Percentiles rank a stretch among this genome's conserved stretches.
Evolutionary conservation across 1,140 invertebrate species (phyloP).

Genomic region (Colletes latitarsis): DNA sequence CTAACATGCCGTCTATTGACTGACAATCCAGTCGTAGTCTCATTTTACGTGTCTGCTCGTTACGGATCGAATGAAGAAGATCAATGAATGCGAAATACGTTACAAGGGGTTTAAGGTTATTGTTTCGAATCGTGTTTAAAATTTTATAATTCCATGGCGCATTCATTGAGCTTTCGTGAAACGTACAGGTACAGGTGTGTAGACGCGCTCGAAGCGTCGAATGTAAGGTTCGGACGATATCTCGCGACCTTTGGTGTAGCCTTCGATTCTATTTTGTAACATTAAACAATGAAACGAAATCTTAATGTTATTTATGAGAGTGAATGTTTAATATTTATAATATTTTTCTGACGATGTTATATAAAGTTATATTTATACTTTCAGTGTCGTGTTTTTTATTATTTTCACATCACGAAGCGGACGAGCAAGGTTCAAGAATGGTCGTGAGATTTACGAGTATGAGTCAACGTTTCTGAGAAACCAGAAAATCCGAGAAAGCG

Average conservation of each 20-base stretch:
- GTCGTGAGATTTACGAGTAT: background rate
- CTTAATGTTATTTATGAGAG: conserved; percentile 62
- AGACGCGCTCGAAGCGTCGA: background rate
- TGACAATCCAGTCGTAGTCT: background rate
- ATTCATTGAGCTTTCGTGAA: conserved; percentile 22
- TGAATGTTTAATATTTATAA: conserved; percentile 70
- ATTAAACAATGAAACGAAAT: conserved; percentile 35
- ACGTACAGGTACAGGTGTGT: too few species aligned
- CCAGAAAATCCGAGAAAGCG: background rate
- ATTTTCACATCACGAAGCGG: too few species aligned
- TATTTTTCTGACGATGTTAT: conserved; percentile 73
- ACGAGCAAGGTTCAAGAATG: background rate
- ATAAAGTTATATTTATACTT: conserved; percentile 77
- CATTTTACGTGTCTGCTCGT: background rate
- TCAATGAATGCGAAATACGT: background rate
- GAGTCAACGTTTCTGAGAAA: background rate
- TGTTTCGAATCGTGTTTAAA: background rate
- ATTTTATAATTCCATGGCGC: background rate
- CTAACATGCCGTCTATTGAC: background rate
- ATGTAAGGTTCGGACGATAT: conserved; percentile 37
- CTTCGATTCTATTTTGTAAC: conserved; percentile 55
- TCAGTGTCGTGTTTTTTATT: conserved; percentile 36
- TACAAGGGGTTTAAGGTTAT: conserved; percentile 1
- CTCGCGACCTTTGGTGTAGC: conserved; percentile 36
- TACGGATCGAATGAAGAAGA: background rate